Evolutionary conservation across 2,797 vertebrate species (phyloP), one percentile per base, ranked within the genome.

Genomic region (Onychomys leucogaster): DNA sequence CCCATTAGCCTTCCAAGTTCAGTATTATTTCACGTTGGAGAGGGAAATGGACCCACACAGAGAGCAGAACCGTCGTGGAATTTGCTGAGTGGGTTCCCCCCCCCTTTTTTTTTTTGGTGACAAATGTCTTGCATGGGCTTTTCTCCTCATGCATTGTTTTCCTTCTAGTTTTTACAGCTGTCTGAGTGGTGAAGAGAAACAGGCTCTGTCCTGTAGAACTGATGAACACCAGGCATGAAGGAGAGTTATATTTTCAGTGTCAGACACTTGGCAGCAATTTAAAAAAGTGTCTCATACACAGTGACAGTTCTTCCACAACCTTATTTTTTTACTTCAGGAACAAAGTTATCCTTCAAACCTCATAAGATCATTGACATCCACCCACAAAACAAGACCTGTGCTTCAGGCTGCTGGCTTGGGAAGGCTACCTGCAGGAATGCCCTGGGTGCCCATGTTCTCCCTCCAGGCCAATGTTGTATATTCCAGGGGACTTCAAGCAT

Each of bases 311-410:
- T 93, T 0, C 94, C 86, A 90, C 88, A 97, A 78, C 83, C 90
- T 98, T 97, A 96, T 10, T 97, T 96, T 96, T 97, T 95, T 89
- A 82, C 94, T 94, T 94, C 85, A 96, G 97, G 96, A 97, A 67
- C 75, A 86, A 86, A 94, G 92, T 90, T 94, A 94, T 94, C 80
- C 94, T 96, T 94, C 91, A 93, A 90, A 91, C 86, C 94, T 92
- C 65, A 13, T 34, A 91, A 95, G 95, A 75, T 94, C 91, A 89
- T 77, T 96, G 95, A 78, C 90, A 75, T 88, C 83, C 86, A 46
- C 94, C 67, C 91, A 65, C 63, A 78, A 49, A 91, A 61, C 61
- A 27, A 96, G 59, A 63, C 41, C 37, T 43, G 85, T 59, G 61
- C 90, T 93, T 19, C 25, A 67, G 80, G 86, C 76, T 7, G 12